phyloP scores from a whole-genome alignment of 2,888 invertebrate species.

The Schizotus pectinicornis region DNA sequence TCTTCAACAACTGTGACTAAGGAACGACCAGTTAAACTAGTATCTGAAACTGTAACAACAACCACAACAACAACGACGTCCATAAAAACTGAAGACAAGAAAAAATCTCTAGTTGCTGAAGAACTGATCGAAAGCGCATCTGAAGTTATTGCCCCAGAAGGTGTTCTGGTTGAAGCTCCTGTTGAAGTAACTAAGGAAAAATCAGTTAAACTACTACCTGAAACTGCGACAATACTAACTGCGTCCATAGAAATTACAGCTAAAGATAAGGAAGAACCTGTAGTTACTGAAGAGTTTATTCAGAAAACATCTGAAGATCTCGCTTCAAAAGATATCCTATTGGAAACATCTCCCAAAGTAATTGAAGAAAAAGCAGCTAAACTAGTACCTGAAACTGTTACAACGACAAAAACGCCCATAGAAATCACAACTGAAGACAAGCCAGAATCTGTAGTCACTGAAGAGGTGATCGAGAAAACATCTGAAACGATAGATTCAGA shows the following conservation, averaged over 20 bases:
- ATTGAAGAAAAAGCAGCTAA: slow-evolving; percentile 5
- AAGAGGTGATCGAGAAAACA: too few species aligned
- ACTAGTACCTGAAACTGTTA: slow-evolving; percentile 7
- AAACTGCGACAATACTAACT: slow-evolving; percentile 38
- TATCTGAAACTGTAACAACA: neutral
- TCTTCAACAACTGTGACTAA: neutral
- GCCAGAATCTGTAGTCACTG: neutral
- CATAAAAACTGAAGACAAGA: neutral
- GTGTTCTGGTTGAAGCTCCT: too few species aligned
- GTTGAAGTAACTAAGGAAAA: too few species aligned
- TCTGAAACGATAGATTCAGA: too few species aligned
- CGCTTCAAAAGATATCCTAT: neutral
- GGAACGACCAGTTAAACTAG: too few species aligned
- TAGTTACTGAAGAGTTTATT: neutral
- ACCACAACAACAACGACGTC: neutral
- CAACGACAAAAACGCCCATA: neutral
- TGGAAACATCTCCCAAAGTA: slow-evolving; percentile 5
- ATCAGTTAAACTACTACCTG: too few species aligned
- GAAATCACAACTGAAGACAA: neutral
- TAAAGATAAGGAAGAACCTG: too few species aligned
- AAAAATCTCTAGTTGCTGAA: neutral
- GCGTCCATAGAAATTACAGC: too few species aligned
- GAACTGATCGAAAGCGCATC: too few species aligned
- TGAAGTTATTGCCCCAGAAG: too few species aligned
- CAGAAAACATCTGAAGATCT: neutral